Evolutionary conservation across 2,113 vertebrate genomes (phyloP), one percentile per base, ranked within the genome.

Genomic region (Ancistrus triradiatus): DNA sequence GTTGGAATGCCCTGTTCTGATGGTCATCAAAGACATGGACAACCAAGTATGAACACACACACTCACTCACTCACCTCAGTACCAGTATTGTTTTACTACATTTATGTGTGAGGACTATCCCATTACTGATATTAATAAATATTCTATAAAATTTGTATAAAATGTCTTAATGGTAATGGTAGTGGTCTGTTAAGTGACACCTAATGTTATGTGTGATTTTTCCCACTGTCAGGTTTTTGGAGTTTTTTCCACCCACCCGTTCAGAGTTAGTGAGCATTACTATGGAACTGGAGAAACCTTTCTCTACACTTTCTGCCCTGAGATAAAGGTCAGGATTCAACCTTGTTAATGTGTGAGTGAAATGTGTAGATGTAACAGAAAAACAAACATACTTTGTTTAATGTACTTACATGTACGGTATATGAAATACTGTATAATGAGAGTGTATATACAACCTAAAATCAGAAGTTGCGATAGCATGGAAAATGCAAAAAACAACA

Each of bases 251-350:
- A 95, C 94, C 15, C 91, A 98, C 78, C 94, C 95, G 18, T 98
- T 99, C 84, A 91, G 83, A 83, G 86, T 98, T 78, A 98, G 94
- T 66, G 96, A 99, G 63, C 91, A 98, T 77, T 98, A 92, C 77
- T 99, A 96, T 18, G 96, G 96, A 71, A 99, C 96, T 13, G 96
- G 96, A 57, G 96, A 99, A 81, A 97, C 95, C 1, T 98, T 99
- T 75, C 91, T 99, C 43, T 98, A 90, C 72, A 97, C 92, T 9
- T 99, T 99, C 80, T 90, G 90, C 78, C 95, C 95, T 31, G 89
- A 93, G 83, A 94, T 99, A 79, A 94, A 95, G 93, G 96, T 91
- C 80, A 35, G 40, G 25, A 17, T 51, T 8, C 9, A 10, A 19
- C 6, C 3, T 14, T 33, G 17, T n/a, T n/a, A n/a, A n/a, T n/a